Evolutionary conservation across 1,140 invertebrate genomes (phyloP).

Genomic region (Parasteatoda tepidariorum): DNA sequence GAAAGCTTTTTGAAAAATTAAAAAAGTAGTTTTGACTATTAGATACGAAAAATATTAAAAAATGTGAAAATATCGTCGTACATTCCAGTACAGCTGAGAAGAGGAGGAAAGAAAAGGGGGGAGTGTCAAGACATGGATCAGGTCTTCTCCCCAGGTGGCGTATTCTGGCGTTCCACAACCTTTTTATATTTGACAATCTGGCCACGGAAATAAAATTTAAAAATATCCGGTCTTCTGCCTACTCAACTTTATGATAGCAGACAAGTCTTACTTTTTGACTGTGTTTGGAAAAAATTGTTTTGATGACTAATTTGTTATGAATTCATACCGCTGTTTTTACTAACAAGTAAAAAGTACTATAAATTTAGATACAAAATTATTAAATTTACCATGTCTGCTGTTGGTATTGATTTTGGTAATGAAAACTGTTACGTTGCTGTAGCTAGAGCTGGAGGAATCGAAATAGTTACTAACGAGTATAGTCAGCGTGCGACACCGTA

Average conservation of each 20-base stretch:
- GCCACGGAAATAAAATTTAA: background rate
- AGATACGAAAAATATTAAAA: no score
- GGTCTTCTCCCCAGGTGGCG: no score
- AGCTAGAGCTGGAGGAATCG: conserved; percentile 96
- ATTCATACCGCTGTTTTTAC: no score
- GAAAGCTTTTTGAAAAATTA: no score
- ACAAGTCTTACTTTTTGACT: background rate
- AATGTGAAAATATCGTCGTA: no score
- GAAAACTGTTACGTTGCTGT: conserved; percentile 97
- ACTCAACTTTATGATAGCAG: background rate
- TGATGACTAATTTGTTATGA: background rate
- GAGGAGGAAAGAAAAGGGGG: no score
- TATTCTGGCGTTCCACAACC: background rate
- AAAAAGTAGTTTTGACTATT: no score
- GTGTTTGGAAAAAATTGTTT: background rate
- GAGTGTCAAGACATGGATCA: no score
- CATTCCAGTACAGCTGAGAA: no score
- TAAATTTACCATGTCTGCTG: conserved; percentile 75
- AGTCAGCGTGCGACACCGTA: conserved; percentile 96
- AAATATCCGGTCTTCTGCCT: background rate
- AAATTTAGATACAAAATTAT: background rate
- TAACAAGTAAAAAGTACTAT: no score
- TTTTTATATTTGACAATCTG: background rate
- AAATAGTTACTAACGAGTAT: conserved; percentile 98
- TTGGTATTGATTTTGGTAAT: conserved; percentile 98